Base-by-base conservation (phyloP, 1,140 invertebrate genomes). In the Subanguina moxae region DNA sequence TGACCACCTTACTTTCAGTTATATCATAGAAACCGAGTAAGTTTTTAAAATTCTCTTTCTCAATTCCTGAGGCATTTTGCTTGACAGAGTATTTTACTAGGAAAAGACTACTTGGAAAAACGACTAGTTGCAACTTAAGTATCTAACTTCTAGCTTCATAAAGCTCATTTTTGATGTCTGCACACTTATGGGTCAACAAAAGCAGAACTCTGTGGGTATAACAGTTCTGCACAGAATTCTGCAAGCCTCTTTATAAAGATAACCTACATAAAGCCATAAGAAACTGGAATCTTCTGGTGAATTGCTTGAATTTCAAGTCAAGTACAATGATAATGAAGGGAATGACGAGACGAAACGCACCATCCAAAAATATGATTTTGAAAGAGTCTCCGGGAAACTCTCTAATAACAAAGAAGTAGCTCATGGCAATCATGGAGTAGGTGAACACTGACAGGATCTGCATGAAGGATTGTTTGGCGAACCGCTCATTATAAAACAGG, bases 201-300 rank as follows among this genome's bases (percentile, higher is more conserved):
- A n/a, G n/a, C n/a, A n/a, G n/a, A n/a, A n/a, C n/a, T n/a, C n/a
- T n/a, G n/a, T n/a, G n/a, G n/a, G n/a, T n/a, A n/a, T n/a, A n/a
- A n/a, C n/a, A n/a, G n/a, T n/a, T n/a, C n/a, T n/a, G 43, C n/a
- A 13, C 43, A 13, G 43, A 45, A 13, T 45, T 45, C 43, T 45
- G 43, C 43, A 13, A 13, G n/a, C n/a, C n/a, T 58, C 1, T 58
- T 27, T 13, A 64, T n/a, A 45, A 45, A 45, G 25, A 52, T 25
- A 38, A 57, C 75, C 57, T 63, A 75, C 74, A 42, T n/a, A 76
- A 56, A 23, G 71, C 43, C n/a, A 63, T 61, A n/a, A 79, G 32
- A 57, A 75, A 79, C 61, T 80, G 78, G 15, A 75, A 45, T 62
- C 79, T 78, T 11, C 77, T 30, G 25, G 79, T 78, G 52, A 79